Base-by-base conservation (phyloP, 1,140 invertebrate species). In the Cotesia glomerata region DNA sequence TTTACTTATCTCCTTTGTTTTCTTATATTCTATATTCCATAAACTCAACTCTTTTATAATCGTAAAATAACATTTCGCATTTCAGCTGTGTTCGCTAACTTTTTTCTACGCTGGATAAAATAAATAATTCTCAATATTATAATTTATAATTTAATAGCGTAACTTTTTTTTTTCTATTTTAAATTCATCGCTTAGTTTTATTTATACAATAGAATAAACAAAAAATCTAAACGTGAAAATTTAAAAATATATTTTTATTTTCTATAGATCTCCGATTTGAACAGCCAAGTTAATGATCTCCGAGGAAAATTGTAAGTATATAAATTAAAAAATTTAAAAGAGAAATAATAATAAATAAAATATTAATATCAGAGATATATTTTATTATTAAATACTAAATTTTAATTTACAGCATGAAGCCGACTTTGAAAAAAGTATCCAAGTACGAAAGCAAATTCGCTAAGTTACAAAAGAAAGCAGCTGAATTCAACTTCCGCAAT, bases 381-480 rank as follows among this genome's bases (percentile, higher is more conserved):
- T 45, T 45, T 45, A 45, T 59, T n/a, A 70, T 58, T 49, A n/a
- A 59, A 45, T 63, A 8, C 45, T 34, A 45, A 64, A 18, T 52
- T 16, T 74, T 5, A 58, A 11, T 64, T 59, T 54, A 56, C 80
- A 95, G 94, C 92, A 94, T 99, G 87, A 99, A 99, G 89, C 98
- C 98, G 84, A 95, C 98, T 77, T 89, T 99, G 85, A 99, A 99
- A 90, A 99, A 99, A 91, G 97, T 99, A 66, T 99, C 98, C 88
- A 99, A 99, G 91, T 99, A 99, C 90, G 98, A 99, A 90, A 98
- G 97, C 92, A 99, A 99, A 91, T 97, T 98, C 89, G 95, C 95
- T 86, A 97, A 97, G 88, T 92, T 97, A 73, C 95, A 98, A 90
- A 98, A 97, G 93, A 97, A 97, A 90, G 95, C 95, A 65, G 95